Evolutionary conservation across 2,888 invertebrate species (phyloP), one percentile per base, ranked within the genome.

Genomic region (Euproctis similis): DNA sequence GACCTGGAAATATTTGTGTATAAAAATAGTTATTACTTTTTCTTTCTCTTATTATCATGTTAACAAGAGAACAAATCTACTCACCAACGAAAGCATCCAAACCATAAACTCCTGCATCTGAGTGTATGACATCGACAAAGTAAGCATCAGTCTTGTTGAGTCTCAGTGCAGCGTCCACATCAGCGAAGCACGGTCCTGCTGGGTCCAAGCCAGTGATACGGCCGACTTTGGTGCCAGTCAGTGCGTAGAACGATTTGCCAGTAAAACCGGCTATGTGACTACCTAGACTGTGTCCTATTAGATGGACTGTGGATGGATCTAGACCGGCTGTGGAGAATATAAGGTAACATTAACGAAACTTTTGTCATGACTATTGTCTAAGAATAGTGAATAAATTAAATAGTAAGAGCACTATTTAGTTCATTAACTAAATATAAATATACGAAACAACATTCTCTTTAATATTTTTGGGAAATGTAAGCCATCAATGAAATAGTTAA

Each of bases 271-370:
- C 51, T 28, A 82, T 74, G 53, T 85, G 82, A 0, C 73, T 46
- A 8, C 84, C 84, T 1, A 84, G 64, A 25, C 82, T 82, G 67
- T 82, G 84, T 0, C 84, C 84, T 5, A 84, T 59, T 8, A 85
- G 45, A 46, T 80, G 74, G 27, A 82, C 67, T 0, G 52, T 32
- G 0, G 49, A 26, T 0, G 76, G 64, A 4, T 62, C 41, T 4
- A 68, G 34, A 7, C 76, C 80, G 12, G 48, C 81, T 82, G 12
- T 17, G 18, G 13, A 5, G 1, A 11, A 10, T 11, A 8, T 24
- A n/a, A n/a, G n/a, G n/a, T n/a, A n/a, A n/a, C n/a, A n/a, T n/a
- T n/a, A n/a, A n/a, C n/a, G n/a, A n/a, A n/a, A n/a, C n/a, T n/a
- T n/a, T n/a, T n/a, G n/a, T n/a, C n/a, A n/a, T n/a, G n/a, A n/a